Base-by-base conservation (phyloP, 1,140 invertebrate genomes). In the Capitella teleta region DNA sequence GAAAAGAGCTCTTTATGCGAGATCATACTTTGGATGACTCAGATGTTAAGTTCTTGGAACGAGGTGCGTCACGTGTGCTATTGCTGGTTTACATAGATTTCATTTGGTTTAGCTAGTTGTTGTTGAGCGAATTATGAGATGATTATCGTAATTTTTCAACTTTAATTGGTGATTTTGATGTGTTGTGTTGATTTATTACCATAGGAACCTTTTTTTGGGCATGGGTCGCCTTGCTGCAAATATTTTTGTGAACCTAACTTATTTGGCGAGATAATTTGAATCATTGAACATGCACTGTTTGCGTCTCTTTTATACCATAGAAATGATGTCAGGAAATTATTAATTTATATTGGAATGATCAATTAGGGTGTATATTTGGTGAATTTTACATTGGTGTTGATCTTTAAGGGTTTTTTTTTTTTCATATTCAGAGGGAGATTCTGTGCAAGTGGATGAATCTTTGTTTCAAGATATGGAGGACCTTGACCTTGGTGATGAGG, bases 21-120 rank as follows among this genome's bases (percentile, higher is more conserved):
- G 92, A 98, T 72, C 84, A 83, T 56, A 87, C 87, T 3, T 76
- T 97, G 46, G 87, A 86, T 75, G 87, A 95, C 64, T 96, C 91
- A 34, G 93, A 98, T 77, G 79, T 96, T 16, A 87, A 91, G 74
- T 96, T 94, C 73, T 76, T 94, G 45, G 84, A 92, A 71, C 87
- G 88, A 77, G 87, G 86, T 84, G 76, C 74, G 55, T 71, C 66
- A 47, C 25, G 1, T 42, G 23, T 47, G 23, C 23, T 8, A 40
- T 55, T 52, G 54, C 32, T 47, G 44, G 38, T 43, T 52, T 49
- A 23, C 37, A 19, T 28, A 38, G 25, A 46, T 6, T 4, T 46
- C 21, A 52, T 18, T 24, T 25, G n/a, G 8, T 10, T 42, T 21
- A 24, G 23, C 25, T 10, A 32, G 8, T 6, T 2, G 5, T 23